Conservation (phyloP, 53 echinoderm and acorn worm genomes). For the Echinarachnius parma region DNA sequence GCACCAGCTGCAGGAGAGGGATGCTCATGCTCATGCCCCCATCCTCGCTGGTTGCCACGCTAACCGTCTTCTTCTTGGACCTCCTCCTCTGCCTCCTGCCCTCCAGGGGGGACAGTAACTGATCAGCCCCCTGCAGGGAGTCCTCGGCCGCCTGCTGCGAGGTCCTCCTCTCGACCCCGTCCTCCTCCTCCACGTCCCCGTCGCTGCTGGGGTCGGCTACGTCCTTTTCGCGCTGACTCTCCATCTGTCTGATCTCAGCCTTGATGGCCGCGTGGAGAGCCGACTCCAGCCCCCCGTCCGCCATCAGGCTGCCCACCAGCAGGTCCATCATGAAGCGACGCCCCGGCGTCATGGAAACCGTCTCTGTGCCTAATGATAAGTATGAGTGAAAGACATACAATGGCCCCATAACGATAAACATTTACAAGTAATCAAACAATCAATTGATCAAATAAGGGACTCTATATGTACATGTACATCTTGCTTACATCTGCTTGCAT, state of each 20-base stretch:
- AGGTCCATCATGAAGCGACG: slow-evolving; percentile 99
- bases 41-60: slow-evolving; percentile 46
- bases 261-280: slow-evolving; percentile 90
- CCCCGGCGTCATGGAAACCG: slow-evolving; percentile 86
- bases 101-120: slow-evolving; percentile 12
- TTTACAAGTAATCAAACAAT: no score
- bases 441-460: no score
- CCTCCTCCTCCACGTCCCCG: slow-evolving; percentile 55
- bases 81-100: slow-evolving; percentile 30
- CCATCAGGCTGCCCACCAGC: slow-evolving; percentile 92
- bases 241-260: slow-evolving; percentile 86
- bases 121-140: slow-evolving; percentile 14
- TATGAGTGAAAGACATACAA: no score
- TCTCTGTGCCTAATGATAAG: slow-evolving; percentile 96
- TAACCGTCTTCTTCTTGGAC: slow-evolving; percentile 43
- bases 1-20: slow-evolving; percentile 89
- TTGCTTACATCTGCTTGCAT: no score
- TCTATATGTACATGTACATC: no score
- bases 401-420: no score
- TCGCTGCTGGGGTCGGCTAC: slow-evolving; percentile 70
- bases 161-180: no score
- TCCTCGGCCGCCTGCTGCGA: background rate
- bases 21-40: slow-evolving; percentile 80
- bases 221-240: slow-evolving; percentile 90
- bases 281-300: slow-evolving; percentile 90